A percentile compares a stretch with the other conserved stretches of the same genome.
These are phyloP conservation scores for Columbina picui DNA, from an alignment of 2,113 vertebrate genomes.

Conservation along the genomic window DNA sequence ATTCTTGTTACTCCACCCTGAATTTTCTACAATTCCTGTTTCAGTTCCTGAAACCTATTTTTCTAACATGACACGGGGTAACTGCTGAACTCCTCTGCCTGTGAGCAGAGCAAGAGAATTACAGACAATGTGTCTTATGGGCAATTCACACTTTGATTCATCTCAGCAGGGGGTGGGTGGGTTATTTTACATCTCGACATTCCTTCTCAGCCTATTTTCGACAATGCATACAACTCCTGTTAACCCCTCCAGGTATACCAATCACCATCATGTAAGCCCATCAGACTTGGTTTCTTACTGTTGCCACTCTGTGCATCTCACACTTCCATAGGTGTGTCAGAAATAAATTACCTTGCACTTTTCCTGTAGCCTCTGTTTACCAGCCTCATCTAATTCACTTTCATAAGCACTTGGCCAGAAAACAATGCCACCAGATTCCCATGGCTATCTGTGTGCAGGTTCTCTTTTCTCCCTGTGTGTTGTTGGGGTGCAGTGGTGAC, in stretches of 20 bases:
- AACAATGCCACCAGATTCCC: not conserved
- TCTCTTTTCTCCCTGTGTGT: not conserved
- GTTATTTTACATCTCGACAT: not conserved
- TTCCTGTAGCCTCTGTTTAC: not conserved
- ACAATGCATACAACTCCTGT: not conserved
- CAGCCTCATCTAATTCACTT: not conserved
- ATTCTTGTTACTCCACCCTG: not conserved
- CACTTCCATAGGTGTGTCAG: not conserved
- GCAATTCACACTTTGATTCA: not conserved
- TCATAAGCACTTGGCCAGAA: not conserved
- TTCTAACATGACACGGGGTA: not conserved
- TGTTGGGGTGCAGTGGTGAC: fast-evolving
- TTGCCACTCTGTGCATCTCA: not conserved
- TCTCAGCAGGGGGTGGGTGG: fast-evolving
- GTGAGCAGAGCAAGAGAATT: not conserved
- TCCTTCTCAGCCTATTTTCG: not conserved
- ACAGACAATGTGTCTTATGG: not conserved
- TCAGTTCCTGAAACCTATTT: not conserved
- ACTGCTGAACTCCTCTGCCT: not conserved
- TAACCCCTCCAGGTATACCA: not conserved
- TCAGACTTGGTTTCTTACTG: not conserved
- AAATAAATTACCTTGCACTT: not conserved
- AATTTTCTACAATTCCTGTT: not conserved
- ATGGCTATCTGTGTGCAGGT: not conserved
- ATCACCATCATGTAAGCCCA: not conserved